Base-by-base conservation (phyloP, 1,140 invertebrate species). In the Calycopis cecrops region DNA sequence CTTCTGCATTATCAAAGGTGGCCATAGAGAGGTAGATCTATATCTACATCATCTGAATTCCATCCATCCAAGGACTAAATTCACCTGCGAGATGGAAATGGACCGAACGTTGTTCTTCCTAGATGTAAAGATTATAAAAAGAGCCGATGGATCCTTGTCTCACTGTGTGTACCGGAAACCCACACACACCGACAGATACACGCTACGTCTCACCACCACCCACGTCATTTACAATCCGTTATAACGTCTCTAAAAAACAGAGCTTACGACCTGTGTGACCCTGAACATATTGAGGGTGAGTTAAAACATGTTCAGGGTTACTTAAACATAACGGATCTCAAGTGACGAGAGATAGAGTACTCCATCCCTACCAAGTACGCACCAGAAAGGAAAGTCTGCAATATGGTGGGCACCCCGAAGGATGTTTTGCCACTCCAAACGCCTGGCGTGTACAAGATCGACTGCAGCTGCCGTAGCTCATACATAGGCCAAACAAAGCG, bases 1-100 rank as follows among this genome's bases (percentile, higher is more conserved):
- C 28, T 48, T 48, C 17, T 48, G 47, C n/a, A 11, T 48, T 9
- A n/a, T 28, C 28, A 21, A 12, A 21, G 47, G 47, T 21, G n/a
- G 9, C 11, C 2, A 48, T 28, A 7, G 4, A 7, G 47, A 48
- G 2, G 18, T 11, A 3, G 28, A 12, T 7, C 18, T 10, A 21
- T 48, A 48, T 18, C 9, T 42, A 8, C 38, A 42, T 11, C 38
- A 42, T 4, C 38, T 42, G 38, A 42, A 42, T 42, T 42, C 38
- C 9, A 42, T n/a, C 4, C n/a, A 42, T 11, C n/a, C 38, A n/a
- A 42, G n/a, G 38, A 12, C 38, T 16, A 42, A 42, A 11, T 16
- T 42, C 38, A 42, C 38, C n/a, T 8, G 9, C 9, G n/a, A 42
- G 16, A 7, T 42, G n/a, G 38, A 42, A 42, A 42, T 8, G n/a